phyloP scores from a whole-genome alignment of 2,888 invertebrate species.

The Cataglyphis cursor region DNA sequence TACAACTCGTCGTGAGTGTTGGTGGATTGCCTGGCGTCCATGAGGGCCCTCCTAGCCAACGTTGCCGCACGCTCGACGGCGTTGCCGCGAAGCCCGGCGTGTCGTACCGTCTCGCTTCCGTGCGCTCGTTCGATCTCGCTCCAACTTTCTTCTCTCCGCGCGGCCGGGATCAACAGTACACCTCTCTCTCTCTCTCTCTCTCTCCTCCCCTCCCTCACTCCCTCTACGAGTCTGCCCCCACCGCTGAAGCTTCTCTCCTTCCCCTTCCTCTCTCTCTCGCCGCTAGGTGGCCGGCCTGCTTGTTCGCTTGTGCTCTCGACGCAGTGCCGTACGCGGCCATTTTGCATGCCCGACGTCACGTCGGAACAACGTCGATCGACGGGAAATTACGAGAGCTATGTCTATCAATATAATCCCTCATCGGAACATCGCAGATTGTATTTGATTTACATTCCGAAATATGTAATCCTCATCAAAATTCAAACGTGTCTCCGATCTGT shows the following conservation, averaged over 20 bases:
- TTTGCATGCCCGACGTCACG: background rate
- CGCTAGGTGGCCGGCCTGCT: conserved; percentile 73
- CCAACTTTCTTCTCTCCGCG: conserved; percentile 51
- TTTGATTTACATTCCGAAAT: conserved; percentile 13
- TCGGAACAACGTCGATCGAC: background rate
- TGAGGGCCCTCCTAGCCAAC: conserved; percentile 73
- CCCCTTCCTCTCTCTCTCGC: conserved; percentile 66
- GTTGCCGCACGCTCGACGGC: conserved; percentile 77
- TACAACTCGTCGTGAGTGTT: conserved; percentile 75
- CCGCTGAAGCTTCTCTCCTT: conserved; percentile 34
- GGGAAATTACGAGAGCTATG: conserved; percentile 1
- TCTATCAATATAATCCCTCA: background rate
- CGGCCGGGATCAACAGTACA: conserved; percentile 77
- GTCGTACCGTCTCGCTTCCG: conserved; percentile 61
- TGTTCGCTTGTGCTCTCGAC: conserved; percentile 75
- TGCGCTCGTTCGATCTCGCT: conserved; percentile 64
- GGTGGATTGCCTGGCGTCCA: conserved; percentile 82
- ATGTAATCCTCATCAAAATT: conserved; percentile 2
- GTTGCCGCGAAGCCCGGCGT: conserved; percentile 73
- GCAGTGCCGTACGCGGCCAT: conserved; percentile 76
- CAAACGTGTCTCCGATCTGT: background rate
- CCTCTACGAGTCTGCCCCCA: conserved; percentile 65
- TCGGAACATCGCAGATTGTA: background rate
- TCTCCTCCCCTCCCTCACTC: conserved; percentile 56
- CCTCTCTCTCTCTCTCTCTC: conserved; percentile 57